Base-by-base conservation (phyloP, 2,888 invertebrate genomes). In the Pseudococcus longispinus region DNA sequence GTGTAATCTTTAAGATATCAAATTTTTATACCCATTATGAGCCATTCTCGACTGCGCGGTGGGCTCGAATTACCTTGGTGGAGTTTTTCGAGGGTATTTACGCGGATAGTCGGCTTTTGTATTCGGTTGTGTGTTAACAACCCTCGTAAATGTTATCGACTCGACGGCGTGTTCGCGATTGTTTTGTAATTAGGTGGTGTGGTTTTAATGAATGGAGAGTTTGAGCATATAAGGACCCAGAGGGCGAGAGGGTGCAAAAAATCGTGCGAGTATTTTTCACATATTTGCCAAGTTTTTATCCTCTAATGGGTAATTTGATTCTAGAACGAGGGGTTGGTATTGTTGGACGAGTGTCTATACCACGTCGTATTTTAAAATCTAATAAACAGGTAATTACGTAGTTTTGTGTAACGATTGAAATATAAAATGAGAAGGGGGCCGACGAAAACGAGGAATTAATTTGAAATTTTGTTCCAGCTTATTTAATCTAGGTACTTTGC, bases 1-100 rank as follows among this genome's bases (percentile, higher is more conserved):
- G 70, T 70, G 70, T 70, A 70, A 70, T 70, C 70, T 70, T 70
- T 3, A 70, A 70, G 70, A 70, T 70, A 70, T 70, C 70, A 70
- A 70, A 70, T 70, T 70, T 70, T 70, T 70, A 70, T 70, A 29
- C 29, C 29, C 29, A 29, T 70, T 29, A 26, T 26, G 29, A 29
- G 70, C 29, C 4, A 23, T 23, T 32, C 18, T 26, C 13, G 37
- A 37, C 37, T 5, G 9, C 37, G 37, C 37, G 8, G 70, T 65
- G 26, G 65, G 29, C 29, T 70, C 70, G 70, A 29, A 70, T 70
- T 70, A 70, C 65, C n/a, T 26, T 18, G 70, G 70, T 23, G 60
- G 23, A 60, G 60, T 23, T n/a, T 60, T 60, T 60, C 60, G 70
- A 70, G 70, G 70, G 70, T 70, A 70, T 70, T 29, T 60, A 60